Evolutionary conservation across 2,797 vertebrate genomes (phyloP).

Genomic region (Clarias pachynema): DNA sequence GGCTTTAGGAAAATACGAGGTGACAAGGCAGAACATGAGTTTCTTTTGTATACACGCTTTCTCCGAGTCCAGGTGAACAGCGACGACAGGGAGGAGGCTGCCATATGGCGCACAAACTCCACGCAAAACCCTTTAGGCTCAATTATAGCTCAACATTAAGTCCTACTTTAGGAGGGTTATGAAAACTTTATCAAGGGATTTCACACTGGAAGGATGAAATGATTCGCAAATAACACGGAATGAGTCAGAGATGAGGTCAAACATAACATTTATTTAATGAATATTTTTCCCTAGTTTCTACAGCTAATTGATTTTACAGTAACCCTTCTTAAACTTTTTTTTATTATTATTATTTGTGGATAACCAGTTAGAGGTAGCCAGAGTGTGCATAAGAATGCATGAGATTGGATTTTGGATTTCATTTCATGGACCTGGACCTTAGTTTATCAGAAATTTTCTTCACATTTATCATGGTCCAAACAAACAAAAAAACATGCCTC

Average conservation of each 20-base stretch:
- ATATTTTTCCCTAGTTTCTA: no score
- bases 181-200: constrained; percentile 17
- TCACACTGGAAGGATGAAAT: neutral
- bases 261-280: neutral
- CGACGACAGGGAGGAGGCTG: neutral
- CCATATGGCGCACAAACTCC: constrained; percentile 20
- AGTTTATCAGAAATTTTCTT: neutral
- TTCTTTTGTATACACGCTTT: constrained; percentile 18
- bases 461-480: neutral
- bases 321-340: neutral
- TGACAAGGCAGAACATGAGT: constrained; percentile 39
- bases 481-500: no score
- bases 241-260: neutral
- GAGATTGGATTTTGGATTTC: neutral
- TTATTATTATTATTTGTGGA: neutral
- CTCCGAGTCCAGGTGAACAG: constrained; percentile 30
- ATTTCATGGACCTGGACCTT: neutral
- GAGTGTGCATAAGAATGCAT: neutral
- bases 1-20: constrained; percentile 40
- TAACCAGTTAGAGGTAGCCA: neutral
- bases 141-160: constrained; percentile 7
- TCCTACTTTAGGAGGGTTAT: constrained; percentile 15
- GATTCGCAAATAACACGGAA: neutral
- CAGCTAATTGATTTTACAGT: neutral
- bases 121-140: constrained; percentile 22